A percentile compares a stretch with the other conserved stretches of the same genome.
These are phyloP conservation scores for Apodemia mormo DNA, from an alignment of 2,888 invertebrate species.

Conservation along the genomic window DNA sequence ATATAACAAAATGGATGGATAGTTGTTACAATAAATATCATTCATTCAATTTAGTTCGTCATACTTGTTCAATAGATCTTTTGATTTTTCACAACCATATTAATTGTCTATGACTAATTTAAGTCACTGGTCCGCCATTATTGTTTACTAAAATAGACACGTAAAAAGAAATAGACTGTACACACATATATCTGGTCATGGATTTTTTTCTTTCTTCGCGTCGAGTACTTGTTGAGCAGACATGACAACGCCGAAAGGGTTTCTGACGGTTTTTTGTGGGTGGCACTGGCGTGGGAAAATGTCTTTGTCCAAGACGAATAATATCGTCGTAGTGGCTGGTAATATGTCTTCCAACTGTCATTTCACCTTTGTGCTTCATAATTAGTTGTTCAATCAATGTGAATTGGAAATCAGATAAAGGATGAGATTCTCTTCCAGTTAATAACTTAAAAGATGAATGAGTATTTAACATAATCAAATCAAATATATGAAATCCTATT, in stretches of 20 bases:
- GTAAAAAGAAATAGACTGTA: neutral
- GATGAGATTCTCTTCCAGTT: constrained; percentile 8
- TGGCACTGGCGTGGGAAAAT: constrained; percentile 3
- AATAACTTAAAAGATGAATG: constrained; percentile 3
- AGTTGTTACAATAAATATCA: no score
- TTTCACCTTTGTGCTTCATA: neutral
- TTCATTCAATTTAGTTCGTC: no score
- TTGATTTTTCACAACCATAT: no score
- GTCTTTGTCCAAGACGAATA: constrained; percentile 2
- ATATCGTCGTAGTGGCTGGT: neutral
- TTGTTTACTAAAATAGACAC: no score
- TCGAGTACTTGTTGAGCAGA: neutral
- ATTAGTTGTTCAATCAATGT: neutral
- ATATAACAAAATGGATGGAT: no score
- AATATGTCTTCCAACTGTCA: constrained; percentile 5
- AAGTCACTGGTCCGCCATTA: no score
- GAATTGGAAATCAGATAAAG: neutral
- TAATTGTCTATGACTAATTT: no score
- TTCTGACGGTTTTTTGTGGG: neutral
- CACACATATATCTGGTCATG: constrained; percentile 29
- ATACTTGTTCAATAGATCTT: no score
- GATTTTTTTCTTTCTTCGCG: constrained; percentile 1
- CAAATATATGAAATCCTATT: neutral
- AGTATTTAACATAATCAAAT: neutral
- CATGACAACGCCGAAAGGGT: constrained; percentile 5